Conservation (phyloP, 2,797 vertebrate species). For the Dicrostonyx torquatus region DNA sequence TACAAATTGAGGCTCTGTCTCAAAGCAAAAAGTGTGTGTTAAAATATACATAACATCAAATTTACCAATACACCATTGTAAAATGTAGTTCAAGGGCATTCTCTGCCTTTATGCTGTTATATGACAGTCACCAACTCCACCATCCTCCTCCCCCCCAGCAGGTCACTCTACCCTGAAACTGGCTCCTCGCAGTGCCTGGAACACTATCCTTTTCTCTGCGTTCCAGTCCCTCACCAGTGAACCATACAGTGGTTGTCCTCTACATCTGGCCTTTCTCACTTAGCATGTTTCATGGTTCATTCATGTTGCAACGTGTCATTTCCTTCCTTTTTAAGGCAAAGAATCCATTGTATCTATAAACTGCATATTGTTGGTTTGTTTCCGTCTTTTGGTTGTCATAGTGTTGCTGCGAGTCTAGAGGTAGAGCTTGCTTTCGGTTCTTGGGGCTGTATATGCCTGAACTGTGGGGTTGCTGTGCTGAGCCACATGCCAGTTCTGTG, state of each 20-base stretch:
- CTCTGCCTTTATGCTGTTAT: not conserved
- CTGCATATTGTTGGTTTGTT: not conserved
- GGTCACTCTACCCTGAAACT: not conserved
- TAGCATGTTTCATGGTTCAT: not conserved
- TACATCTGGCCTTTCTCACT: not conserved
- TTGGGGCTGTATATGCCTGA: not conserved
- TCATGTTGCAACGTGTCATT: not conserved
- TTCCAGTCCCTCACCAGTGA: not conserved
- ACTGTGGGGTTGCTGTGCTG: not conserved
- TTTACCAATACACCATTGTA: not conserved
- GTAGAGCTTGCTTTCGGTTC: not conserved
- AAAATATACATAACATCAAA: not conserved
- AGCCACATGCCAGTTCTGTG: not conserved
- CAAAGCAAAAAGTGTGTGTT: not conserved
- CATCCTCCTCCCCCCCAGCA: not conserved
- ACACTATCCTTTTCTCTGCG: not conserved
- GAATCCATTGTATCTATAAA: accelerated
- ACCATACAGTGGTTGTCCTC: not conserved
- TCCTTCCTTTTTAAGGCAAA: not conserved
- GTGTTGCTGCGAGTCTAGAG: not conserved
- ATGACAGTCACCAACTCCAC: accelerated
- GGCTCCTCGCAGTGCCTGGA: not conserved
- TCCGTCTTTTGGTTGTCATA: not conserved
- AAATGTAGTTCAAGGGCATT: not conserved
- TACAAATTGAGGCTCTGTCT: not conserved